Conservation (phyloP, 2,888 invertebrate genomes). For the Tenthredo livida region DNA sequence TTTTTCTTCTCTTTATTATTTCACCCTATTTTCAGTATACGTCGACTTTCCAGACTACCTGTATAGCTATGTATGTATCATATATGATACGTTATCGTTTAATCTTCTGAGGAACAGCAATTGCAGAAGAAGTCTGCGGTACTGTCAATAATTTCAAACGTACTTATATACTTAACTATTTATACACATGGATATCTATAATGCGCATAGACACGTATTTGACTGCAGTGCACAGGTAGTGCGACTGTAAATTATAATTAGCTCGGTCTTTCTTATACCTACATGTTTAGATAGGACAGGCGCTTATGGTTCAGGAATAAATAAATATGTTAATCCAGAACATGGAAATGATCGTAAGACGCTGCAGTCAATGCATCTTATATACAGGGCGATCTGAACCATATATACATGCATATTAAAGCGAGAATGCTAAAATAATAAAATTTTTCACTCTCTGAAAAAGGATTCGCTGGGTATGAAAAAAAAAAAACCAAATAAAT, state of each 20-base stretch:
- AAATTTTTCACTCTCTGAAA: no score
- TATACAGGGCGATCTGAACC: not conserved
- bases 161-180: not conserved
- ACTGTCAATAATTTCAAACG: constrained; percentile 1
- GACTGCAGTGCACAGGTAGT: not conserved
- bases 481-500: no score
- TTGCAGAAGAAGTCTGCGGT: not conserved
- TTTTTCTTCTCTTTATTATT: not conserved
- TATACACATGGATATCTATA: not conserved
- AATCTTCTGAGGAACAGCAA: not conserved
- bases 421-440: no score
- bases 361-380: not conserved
- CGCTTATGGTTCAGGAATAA: constrained; percentile 9
- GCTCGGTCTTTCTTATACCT: constrained; percentile 4
- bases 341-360: constrained; percentile 12
- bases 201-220: constrained; percentile 28
- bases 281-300: not conserved
- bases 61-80: no score
- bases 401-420: not conserved
- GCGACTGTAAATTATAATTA: constrained; percentile 32
- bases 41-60: not conserved
- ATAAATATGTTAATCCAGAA: constrained; percentile 16
- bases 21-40: not conserved
- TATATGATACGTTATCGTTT: not conserved
- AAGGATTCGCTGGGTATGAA: no score